Evolutionary conservation across 2,797 vertebrate genomes (phyloP).

Genomic region (Carapus acus): DNA sequence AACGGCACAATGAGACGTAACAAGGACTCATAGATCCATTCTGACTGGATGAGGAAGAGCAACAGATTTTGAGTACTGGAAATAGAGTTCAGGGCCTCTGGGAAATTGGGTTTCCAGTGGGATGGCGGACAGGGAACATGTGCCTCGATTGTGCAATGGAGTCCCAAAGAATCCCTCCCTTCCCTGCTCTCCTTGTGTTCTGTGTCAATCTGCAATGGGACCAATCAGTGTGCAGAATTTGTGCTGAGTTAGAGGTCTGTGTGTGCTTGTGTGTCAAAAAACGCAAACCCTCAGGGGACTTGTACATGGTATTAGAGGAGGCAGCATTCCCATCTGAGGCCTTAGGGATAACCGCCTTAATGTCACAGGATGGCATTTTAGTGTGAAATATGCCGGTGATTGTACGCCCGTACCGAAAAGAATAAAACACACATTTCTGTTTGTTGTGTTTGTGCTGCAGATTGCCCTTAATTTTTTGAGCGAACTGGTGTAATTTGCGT

Average conservation of each 20-base stretch:
- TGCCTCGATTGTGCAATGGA: too few species aligned
- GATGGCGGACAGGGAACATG: too few species aligned
- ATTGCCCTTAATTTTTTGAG: too few species aligned
- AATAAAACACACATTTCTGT: conserved; percentile 1
- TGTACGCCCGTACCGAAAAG: conserved; percentile 5
- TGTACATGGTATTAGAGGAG: conserved; percentile 56
- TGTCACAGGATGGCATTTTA: conserved; percentile 56
- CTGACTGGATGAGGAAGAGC: too few species aligned
- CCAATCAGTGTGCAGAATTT: conserved; percentile 55
- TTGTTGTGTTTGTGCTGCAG: background rate
- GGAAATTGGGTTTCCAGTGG: too few species aligned
- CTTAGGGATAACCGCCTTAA: conserved; percentile 55
- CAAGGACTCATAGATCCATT: too few species aligned
- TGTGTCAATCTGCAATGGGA: conserved; percentile 57
- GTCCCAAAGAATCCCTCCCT: conserved; percentile 1
- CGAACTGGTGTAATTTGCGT: too few species aligned
- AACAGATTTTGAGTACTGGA: too few species aligned
- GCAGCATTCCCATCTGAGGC: conserved; percentile 37
- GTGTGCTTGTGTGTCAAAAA: conserved; percentile 29
- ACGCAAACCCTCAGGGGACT: conserved; percentile 38
- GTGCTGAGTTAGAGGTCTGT: conserved; percentile 52
- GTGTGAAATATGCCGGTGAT: conserved; percentile 23
- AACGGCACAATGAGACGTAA: too few species aligned
- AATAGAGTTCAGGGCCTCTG: too few species aligned
- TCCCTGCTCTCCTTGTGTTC: conserved; percentile 12